These are phyloP conservation scores for Conus canariensis DNA, from an alignment of 2,888 invertebrate genomes.

Conservation along the genomic window DNA sequence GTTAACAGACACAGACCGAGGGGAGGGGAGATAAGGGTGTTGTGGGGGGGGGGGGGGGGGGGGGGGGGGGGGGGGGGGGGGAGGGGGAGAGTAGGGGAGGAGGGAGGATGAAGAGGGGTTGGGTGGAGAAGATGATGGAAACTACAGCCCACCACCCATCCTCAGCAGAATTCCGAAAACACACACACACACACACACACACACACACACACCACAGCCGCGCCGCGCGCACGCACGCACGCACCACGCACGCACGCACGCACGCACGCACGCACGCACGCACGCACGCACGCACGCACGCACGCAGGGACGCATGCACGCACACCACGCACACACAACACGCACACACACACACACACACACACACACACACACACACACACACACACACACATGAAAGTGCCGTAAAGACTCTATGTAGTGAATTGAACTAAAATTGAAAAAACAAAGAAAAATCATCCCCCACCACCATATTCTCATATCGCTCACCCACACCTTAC, in stretches of 20 bases:
- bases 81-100: too few relatives aligned
- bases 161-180: not conserved
- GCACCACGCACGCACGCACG: not conserved
- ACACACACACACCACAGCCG: too few relatives aligned
- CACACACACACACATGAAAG: not conserved
- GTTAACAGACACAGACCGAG: too few relatives aligned
- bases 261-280: not conserved
- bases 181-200: too few relatives aligned
- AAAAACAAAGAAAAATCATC: not conserved
- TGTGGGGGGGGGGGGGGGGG: too few relatives aligned
- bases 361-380: slow-evolving; percentile 2
- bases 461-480: too few relatives aligned
- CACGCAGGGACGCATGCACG: not conserved
- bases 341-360: not conserved
- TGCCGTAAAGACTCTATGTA: not conserved
- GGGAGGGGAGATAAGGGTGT: too few relatives aligned
- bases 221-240: too few relatives aligned
- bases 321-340: not conserved
- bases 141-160: not conserved
- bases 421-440: not conserved
- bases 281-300: not conserved
- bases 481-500: not conserved
- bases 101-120: too few relatives aligned
- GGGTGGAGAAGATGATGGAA: too few relatives aligned
- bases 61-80: too few relatives aligned